Conservation (phyloP, 2,797 vertebrate genomes). For the Hemitrygon akajei region DNA sequence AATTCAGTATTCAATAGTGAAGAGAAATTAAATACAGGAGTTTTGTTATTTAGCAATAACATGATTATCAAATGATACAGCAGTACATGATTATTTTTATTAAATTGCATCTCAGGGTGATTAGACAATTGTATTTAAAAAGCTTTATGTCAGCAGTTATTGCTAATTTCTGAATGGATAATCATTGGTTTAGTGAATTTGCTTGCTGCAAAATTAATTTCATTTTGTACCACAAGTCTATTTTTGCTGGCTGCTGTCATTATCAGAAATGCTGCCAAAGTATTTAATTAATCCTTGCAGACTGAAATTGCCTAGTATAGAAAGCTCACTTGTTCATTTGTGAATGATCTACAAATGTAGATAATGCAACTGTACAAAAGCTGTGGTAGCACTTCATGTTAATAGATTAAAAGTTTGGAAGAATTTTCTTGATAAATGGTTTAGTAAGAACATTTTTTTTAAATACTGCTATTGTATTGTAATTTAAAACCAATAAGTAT, state of each 20-base stretch:
- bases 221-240: not conserved
- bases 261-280: not conserved
- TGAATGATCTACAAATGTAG: conserved; percentile 8
- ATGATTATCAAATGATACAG: conserved; percentile 18
- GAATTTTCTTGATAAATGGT: not conserved
- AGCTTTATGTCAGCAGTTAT: not conserved
- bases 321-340: not conserved
- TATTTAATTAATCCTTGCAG: not conserved
- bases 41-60: not conserved
- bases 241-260: not conserved
- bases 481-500: not conserved
- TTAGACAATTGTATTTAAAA: not conserved
- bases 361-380: conserved; percentile 30
- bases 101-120: conserved; percentile 9
- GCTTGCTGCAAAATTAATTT: not conserved
- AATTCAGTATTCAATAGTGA: not conserved
- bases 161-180: not conserved
- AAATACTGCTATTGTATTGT: conserved; percentile 19
- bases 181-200: not conserved
- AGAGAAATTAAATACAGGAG: not conserved
- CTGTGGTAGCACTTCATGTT: not conserved
- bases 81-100: not conserved
- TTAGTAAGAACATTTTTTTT: not conserved
- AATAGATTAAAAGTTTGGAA: not conserved
- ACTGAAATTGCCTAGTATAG: not conserved